These are phyloP conservation scores for Glyptemys insculpta DNA, from an alignment of 2,797 vertebrate genomes.

Conservation along the genomic window DNA sequence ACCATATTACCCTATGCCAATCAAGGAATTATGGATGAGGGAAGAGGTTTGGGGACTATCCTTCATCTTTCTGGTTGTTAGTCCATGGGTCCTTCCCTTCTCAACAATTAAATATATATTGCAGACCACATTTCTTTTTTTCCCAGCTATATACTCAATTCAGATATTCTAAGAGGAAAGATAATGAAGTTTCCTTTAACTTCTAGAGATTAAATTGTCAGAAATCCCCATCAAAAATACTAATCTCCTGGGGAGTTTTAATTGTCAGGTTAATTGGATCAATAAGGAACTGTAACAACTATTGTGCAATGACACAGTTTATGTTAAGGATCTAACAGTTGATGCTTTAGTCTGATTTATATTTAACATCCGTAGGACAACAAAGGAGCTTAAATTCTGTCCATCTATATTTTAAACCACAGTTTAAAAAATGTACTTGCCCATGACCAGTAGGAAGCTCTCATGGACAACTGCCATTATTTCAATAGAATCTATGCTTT, in stretches of 20 bases:
- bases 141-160: background rate
- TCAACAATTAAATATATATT: background rate
- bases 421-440: background rate
- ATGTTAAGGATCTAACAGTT: background rate
- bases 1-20: background rate
- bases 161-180: background rate
- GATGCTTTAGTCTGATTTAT: background rate
- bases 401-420: background rate
- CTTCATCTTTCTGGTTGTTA: background rate
- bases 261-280: background rate
- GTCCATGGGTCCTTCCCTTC: background rate
- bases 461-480: background rate
- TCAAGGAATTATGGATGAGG: background rate
- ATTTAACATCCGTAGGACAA: background rate
- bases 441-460: background rate
- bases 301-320: accelerated
- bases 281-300: background rate
- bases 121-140: background rate
- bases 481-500: background rate
- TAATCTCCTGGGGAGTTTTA: background rate
- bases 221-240: background rate
- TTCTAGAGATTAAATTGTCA: background rate
- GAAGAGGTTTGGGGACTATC: background rate
- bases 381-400: background rate
- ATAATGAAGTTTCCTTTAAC: background rate